Conservation (phyloP, 2,888 invertebrate species). For the Coenonympha glycerion region DNA sequence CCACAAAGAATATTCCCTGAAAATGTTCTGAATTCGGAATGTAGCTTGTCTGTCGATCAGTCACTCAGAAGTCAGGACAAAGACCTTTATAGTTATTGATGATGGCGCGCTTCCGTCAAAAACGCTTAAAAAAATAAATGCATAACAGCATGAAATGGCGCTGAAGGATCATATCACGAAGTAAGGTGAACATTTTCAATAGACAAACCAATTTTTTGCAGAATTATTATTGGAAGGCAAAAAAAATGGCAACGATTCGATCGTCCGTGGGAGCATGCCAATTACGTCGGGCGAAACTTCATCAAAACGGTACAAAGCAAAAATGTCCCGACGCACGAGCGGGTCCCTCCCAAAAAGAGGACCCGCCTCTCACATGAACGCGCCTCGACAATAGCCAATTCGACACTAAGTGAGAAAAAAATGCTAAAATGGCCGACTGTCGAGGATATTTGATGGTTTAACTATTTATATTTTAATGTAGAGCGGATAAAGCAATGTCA, state of each 20-base stretch:
- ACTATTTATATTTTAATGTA: background rate
- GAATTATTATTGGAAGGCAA: too few species aligned
- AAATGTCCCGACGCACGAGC: slow-evolving; percentile 25
- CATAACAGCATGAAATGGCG: too few species aligned
- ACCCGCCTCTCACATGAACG: slow-evolving; percentile 28
- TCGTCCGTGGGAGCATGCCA: slow-evolving; percentile 9
- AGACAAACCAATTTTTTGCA: background rate
- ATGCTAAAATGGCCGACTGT: slow-evolving; percentile 29
- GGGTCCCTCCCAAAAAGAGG: slow-evolving; percentile 24
- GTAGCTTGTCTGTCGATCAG: too few species aligned
- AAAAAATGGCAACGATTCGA: slow-evolving; percentile 4
- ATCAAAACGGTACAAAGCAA: slow-evolving; percentile 29
- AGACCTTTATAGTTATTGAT: too few species aligned
- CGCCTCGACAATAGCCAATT: slow-evolving; percentile 64
- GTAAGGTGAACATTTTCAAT: background rate
- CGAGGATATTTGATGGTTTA: slow-evolving; percentile 22
- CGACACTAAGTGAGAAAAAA: slow-evolving; percentile 62
- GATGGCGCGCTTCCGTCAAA: too few species aligned
- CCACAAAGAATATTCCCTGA: too few species aligned
- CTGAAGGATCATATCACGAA: too few species aligned
- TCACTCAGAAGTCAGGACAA: too few species aligned
- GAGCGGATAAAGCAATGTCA: background rate
- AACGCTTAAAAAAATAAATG: too few species aligned
- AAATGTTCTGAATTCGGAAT: too few species aligned
- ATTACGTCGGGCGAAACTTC: slow-evolving; percentile 20